Conservation (phyloP, 2,113 vertebrate genomes). For the Labeo catla region DNA sequence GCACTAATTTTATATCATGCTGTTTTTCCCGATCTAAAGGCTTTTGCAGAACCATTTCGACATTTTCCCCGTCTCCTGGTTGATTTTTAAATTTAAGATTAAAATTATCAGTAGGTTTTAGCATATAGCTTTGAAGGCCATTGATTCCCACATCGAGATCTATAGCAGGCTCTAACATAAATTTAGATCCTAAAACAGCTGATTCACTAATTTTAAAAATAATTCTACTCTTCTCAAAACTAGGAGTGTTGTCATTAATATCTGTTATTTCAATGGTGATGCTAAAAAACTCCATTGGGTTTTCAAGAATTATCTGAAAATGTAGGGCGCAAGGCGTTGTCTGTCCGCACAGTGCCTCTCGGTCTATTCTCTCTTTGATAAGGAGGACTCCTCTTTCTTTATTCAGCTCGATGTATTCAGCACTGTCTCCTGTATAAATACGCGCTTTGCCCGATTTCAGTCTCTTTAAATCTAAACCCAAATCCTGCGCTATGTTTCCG, state of each 20-base stretch:
- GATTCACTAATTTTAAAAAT: conserved; percentile 48
- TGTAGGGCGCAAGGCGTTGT: conserved; percentile 50
- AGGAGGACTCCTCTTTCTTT: conserved; percentile 52
- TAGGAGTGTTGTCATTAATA: conserved; percentile 54
- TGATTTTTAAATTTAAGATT: conserved; percentile 47
- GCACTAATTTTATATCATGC: conserved; percentile 59
- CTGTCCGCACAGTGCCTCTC: conserved; percentile 51
- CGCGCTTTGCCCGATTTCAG: conserved; percentile 54
- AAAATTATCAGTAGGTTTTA: conserved; percentile 51
- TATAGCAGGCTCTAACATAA: conserved; percentile 40
- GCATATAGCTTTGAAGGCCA: conserved; percentile 36
- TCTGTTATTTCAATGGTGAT: conserved; percentile 47
- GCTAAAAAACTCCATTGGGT: conserved; percentile 46
- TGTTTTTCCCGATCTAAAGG: conserved; percentile 67
- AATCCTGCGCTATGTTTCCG: conserved; percentile 59
- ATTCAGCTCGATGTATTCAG: conserved; percentile 56
- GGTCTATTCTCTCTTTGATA: conserved; percentile 55
- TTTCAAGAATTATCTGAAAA: conserved; percentile 54
- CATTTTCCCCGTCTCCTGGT: neutral
- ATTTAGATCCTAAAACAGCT: conserved; percentile 21
- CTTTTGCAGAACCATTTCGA: conserved; percentile 64
- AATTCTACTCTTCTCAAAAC: conserved; percentile 37
- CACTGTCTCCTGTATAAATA: conserved; percentile 51
- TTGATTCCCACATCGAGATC: conserved; percentile 58
- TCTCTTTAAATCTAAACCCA: conserved; percentile 55